phyloP scores from a whole-genome alignment of 2,888 invertebrate genomes.

The Invenusta paracnida region DNA sequence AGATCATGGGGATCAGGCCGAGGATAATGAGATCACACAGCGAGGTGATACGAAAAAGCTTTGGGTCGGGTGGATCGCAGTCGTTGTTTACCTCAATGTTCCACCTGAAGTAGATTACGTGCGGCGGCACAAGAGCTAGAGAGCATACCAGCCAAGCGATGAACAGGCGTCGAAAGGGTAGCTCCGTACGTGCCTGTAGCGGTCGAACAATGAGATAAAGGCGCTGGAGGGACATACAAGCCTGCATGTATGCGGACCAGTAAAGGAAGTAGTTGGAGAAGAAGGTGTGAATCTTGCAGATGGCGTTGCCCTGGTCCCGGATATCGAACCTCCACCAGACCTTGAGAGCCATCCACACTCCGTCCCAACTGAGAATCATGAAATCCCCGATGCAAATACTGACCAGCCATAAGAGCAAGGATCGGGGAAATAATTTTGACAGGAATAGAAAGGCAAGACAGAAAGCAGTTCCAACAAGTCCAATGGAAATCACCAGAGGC shows the following conservation, averaged over 20 bases:
- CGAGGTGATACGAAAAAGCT: constrained; percentile 37
- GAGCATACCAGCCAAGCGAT: constrained; percentile 35
- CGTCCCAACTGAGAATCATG: constrained; percentile 38
- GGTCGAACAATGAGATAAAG: constrained; percentile 38
- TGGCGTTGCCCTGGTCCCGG: constrained; percentile 13
- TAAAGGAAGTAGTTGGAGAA: constrained; percentile 42
- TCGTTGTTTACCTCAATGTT: constrained; percentile 30
- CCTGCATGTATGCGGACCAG: constrained; percentile 44
- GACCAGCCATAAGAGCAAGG: constrained; percentile 39
- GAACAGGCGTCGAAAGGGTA: constrained; percentile 25
- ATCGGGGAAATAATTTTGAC: constrained; percentile 40
- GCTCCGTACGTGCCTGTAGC: constrained; percentile 37
- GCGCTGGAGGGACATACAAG: constrained; percentile 38
- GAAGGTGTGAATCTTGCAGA: constrained; percentile 41
- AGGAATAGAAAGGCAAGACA: constrained; percentile 42
- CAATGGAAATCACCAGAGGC: constrained; percentile 36
- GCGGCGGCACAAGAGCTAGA: constrained; percentile 29
- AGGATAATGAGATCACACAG: constrained; percentile 38
- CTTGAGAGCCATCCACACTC: constrained; percentile 38
- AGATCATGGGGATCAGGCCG: constrained; percentile 38
- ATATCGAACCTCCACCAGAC: constrained; percentile 32
- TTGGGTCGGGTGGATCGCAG: constrained; percentile 40
- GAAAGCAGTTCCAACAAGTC: constrained; percentile 35
- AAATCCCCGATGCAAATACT: constrained; percentile 44
- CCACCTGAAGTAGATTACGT: constrained; percentile 37